A percentile compares a stretch with the other conserved stretches of the same genome.
phyloP scores from a whole-genome alignment of 1,140 invertebrate genomes.

The Dendrolimus punctatus region DNA sequence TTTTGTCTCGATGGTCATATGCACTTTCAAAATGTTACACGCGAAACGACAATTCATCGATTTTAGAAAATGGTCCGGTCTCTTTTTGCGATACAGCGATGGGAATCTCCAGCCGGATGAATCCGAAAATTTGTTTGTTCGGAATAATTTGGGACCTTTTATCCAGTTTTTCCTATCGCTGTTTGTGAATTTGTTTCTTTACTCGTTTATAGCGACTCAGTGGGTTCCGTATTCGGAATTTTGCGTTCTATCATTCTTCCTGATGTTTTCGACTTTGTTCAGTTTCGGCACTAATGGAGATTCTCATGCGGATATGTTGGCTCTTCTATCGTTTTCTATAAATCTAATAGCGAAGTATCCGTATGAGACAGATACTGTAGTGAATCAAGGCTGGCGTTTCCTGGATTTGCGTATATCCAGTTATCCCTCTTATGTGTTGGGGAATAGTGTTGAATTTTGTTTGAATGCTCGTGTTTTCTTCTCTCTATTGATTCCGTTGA shows the following conservation, averaged over 20 bases:
- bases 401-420: constrained; percentile 85
- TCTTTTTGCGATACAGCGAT: constrained; percentile 81
- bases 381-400: constrained; percentile 84
- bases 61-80: constrained; percentile 84
- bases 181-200: constrained; percentile 81
- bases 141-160: constrained; percentile 86
- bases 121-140: constrained; percentile 86
- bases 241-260: constrained; percentile 79
- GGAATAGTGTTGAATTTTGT: constrained; percentile 89
- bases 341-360: constrained; percentile 89
- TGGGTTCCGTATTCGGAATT: constrained; percentile 89
- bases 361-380: constrained; percentile 86
- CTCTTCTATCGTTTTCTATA: constrained; percentile 83
- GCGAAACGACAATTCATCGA: constrained; percentile 81
- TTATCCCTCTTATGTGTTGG: constrained; percentile 84
- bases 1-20: constrained; percentile 80
- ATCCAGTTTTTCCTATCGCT: constrained; percentile 84
- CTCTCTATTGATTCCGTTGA: constrained; percentile 82
- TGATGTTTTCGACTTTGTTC: constrained; percentile 82
- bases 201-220: constrained; percentile 82
- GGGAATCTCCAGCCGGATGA: constrained; percentile 81
- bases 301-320: constrained; percentile 78
- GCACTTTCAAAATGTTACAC: constrained; percentile 86
- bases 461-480: constrained; percentile 85
- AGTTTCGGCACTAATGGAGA: constrained; percentile 76